A percentile compares a stretch with the other conserved stretches of the same genome.
These are phyloP conservation scores for Oxycera nigricornis DNA, from an alignment of 2,888 invertebrate genomes.

Conservation along the genomic window DNA sequence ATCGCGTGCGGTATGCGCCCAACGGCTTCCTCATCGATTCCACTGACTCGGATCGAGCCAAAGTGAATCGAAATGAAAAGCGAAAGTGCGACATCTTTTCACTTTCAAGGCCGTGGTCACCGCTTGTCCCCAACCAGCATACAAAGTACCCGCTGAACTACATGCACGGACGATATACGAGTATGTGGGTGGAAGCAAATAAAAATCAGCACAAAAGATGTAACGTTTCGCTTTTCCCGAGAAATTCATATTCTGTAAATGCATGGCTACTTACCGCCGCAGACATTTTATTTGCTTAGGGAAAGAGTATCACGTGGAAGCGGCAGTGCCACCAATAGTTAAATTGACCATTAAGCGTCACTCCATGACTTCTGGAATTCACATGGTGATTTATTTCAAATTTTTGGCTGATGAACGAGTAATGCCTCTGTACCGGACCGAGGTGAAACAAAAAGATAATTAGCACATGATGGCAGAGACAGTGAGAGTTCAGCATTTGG, in stretches of 20 bases:
- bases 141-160: background rate
- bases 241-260: background rate
- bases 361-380: background rate
- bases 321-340: too few relatives aligned
- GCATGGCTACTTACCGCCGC: background rate
- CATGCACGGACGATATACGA: background rate
- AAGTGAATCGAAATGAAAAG: conserved; percentile 37
- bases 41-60: background rate
- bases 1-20: background rate
- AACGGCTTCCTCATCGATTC: conserved; percentile 20
- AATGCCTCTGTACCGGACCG: background rate
- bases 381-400: background rate
- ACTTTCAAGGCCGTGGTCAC: conserved; percentile 42
- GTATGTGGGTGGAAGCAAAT: conserved; percentile 1
- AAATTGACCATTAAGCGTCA: background rate
- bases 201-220: background rate
- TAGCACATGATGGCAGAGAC: background rate
- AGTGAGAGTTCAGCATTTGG: conserved; percentile 36
- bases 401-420: background rate
- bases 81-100: conserved; percentile 41
- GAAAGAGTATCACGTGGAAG: too few relatives aligned
- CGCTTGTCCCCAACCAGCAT: background rate
- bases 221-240: background rate
- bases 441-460: background rate
- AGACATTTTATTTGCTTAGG: background rate